Evolutionary conservation across 2,113 vertebrate genomes (phyloP), one percentile per base, ranked within the genome.

Genomic region (Motacilla tschutschensis): DNA sequence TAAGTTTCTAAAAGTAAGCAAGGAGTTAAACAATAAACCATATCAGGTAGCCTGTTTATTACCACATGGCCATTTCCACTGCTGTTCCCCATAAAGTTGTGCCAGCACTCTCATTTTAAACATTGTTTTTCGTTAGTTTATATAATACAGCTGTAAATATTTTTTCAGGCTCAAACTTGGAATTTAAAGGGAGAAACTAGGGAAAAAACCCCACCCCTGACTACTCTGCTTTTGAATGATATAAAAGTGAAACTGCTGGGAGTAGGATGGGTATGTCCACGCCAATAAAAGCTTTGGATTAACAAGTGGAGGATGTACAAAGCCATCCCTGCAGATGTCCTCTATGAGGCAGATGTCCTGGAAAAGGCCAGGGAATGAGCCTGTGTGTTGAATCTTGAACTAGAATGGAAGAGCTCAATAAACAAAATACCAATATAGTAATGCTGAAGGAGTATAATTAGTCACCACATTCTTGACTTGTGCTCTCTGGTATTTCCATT

Each of bases 21-120:
- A 91, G 46, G 83, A 89, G 91, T 93, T 93, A 95, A 93, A 88
- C 78, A 88, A 85, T 93, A 93, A 94, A 90, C 69, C 46, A 1
- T 90, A 89, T 71, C 88, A 93, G 67, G 88, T 88, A 91, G 90
- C 84, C 72, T 85, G 76, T 93, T 95, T 87, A 92, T 91, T 82
- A 47, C 79, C 76, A 64, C 58, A 76, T 46, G 69, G 65, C 62
- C 60, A 73, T 90, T 93, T 93, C 72, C 90, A 87, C 79, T 78
- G 76, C 76, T 90, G 84, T 77, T 94, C 76, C 71, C 87, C 84
- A 83, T 90, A 80, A 93, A 89, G 69, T 83, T 2, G 0, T 83
- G 69, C 75, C 84, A 92, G 69, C 69, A 75, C 82, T 90, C 91
- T 93, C 17, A 87, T 87, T 93, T 93, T 90, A 93, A 93, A 88